These are phyloP conservation scores for Micrasema minimum DNA, from an alignment of 1,140 invertebrate species.

Conservation along the genomic window DNA sequence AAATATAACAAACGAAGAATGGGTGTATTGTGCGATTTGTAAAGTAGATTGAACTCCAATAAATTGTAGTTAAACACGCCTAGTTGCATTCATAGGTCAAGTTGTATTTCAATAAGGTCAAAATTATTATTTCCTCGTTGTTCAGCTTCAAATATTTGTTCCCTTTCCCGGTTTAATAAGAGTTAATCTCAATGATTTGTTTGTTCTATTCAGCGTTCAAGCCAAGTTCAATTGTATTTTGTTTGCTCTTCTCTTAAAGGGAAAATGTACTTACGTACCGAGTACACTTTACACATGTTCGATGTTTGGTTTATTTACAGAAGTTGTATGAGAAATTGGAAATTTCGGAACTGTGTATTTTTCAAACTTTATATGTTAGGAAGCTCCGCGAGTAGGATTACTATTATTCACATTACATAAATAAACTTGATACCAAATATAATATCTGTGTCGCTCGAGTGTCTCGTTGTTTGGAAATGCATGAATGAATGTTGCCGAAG, in stretches of 20 bases:
- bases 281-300: too few species aligned
- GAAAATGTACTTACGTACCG: neutral
- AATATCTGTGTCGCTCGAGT: neutral
- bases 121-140: slow-evolving; percentile 1
- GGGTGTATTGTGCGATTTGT: neutral
- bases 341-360: too few species aligned
- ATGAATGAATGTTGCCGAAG: slow-evolving; percentile 15
- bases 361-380: too few species aligned
- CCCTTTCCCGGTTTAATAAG: neutral
- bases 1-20: too few species aligned
- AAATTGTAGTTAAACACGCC: neutral
- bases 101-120: slow-evolving; percentile 3
- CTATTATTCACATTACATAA: too few species aligned
- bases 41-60: neutral
- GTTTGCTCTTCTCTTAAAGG: neutral
- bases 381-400: neutral
- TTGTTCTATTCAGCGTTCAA: neutral
- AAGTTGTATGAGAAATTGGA: too few species aligned
- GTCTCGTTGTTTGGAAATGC: neutral
- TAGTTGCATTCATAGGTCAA: slow-evolving; percentile 14
- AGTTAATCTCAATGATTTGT: slow-evolving; percentile 12
- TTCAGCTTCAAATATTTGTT: slow-evolving; percentile 14
- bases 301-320: too few species aligned
- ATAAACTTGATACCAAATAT: neutral
- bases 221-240: slow-evolving; percentile 3